phyloP scores from a whole-genome alignment of 2,888 invertebrate species.

The Drosophila fulvimacula region DNA sequence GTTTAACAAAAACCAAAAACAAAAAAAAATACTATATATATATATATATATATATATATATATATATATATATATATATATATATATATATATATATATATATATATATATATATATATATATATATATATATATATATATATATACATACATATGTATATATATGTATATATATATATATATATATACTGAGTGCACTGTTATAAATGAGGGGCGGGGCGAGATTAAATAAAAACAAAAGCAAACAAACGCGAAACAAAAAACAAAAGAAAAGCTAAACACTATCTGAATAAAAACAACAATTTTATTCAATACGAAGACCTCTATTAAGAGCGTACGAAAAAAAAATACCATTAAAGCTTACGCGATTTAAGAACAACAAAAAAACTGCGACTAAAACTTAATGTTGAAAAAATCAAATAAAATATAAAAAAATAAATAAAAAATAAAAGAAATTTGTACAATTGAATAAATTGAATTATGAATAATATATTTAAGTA shows the following conservation, averaged over 20 bases:
- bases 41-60: conserved; percentile 22
- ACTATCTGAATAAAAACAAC: conserved; percentile 42
- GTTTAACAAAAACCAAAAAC: conserved; percentile 41
- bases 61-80: conserved; percentile 64
- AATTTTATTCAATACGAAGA: conserved; percentile 51
- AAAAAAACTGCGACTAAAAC: conserved; percentile 44
- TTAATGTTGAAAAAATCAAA: conserved; percentile 11
- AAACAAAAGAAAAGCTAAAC: conserved; percentile 37
- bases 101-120: conserved; percentile 23
- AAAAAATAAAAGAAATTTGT: conserved; percentile 44
- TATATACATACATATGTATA: conserved; percentile 41
- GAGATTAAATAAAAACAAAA: conserved; percentile 80
- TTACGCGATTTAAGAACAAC: conserved; percentile 59
- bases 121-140: conserved; percentile 55
- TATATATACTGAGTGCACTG: conserved; percentile 85
- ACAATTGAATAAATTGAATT: conserved; percentile 51
- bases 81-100: conserved; percentile 27
- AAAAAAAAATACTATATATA: conserved; percentile 22
- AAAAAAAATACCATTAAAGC: conserved; percentile 52
- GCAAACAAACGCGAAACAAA: conserved; percentile 52
- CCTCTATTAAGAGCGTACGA: conserved; percentile 50
- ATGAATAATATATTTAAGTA: conserved; percentile 52
- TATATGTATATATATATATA: conserved; percentile 33
- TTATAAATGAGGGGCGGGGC: conserved; percentile 85
- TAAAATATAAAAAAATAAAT: background rate